These are phyloP conservation scores for Mandrillus leucophaeus DNA, from an alignment of 2,113 vertebrate species.

Conservation along the genomic window DNA sequence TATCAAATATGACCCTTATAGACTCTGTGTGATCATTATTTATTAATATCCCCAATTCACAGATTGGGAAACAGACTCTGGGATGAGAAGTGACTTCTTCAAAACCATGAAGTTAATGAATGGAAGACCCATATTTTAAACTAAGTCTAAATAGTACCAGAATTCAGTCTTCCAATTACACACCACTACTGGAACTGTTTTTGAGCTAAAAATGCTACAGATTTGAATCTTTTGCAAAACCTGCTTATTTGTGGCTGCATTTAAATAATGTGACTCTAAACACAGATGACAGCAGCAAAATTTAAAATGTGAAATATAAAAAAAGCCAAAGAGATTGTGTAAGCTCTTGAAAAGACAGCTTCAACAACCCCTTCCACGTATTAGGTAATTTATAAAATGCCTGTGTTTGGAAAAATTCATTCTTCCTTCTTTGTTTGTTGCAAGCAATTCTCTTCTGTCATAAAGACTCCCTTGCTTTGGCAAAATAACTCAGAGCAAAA, in stretches of 20 bases:
- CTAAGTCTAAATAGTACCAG: not conserved
- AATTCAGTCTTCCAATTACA: constrained; percentile 50
- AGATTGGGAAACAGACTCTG: not conserved
- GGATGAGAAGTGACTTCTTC: not conserved
- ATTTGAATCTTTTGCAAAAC: constrained; percentile 11
- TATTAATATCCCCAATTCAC: not conserved
- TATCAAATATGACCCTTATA: not conserved
- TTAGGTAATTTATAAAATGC: constrained; percentile 46
- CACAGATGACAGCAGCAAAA: constrained; percentile 38
- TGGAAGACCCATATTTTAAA: constrained; percentile 13
- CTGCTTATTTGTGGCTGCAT: not conserved
- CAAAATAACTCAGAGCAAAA: constrained; percentile 69
- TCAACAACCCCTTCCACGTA: constrained; percentile 28
- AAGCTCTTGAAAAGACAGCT: constrained; percentile 58
- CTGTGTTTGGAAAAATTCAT: constrained; percentile 39
- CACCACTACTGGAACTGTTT: not conserved
- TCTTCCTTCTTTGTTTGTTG: constrained; percentile 53
- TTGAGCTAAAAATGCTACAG: not conserved
- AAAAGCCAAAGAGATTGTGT: constrained; percentile 53
- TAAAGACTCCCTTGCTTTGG: constrained; percentile 50
- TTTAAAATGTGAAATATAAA: constrained; percentile 50
- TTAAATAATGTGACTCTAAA: constrained; percentile 64
- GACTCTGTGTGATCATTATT: not conserved
- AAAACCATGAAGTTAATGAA: constrained; percentile 2
- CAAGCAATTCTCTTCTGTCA: constrained; percentile 43